Evolutionary conservation across 2,888 invertebrate genomes (phyloP).

Genomic region (Leptinotarsa rubiginosa): DNA sequence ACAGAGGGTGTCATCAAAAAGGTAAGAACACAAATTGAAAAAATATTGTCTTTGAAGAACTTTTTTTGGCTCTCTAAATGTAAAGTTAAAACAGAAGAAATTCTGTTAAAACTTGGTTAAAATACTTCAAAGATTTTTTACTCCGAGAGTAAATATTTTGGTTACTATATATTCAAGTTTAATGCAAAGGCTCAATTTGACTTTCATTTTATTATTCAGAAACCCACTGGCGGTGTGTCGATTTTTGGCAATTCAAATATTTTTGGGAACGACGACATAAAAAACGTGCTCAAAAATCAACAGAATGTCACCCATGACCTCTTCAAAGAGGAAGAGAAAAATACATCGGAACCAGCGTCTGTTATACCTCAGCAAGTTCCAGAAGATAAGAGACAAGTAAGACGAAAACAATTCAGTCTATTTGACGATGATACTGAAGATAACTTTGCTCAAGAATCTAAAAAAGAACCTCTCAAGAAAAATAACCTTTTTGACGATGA

Average conservation of each 20-base stretch:
- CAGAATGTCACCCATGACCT: constrained; percentile 36
- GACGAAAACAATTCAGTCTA: constrained; percentile 50
- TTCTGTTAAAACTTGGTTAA: too few species aligned
- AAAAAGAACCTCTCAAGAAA: constrained; percentile 32
- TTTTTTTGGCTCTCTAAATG: too few species aligned
- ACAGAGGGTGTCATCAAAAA: constrained; percentile 43
- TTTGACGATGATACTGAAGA: constrained; percentile 54
- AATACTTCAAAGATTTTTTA: too few species aligned
- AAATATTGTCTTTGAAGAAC: too few species aligned
- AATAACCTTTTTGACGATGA: constrained; percentile 56
- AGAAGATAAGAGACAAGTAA: constrained; percentile 22
- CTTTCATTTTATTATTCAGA: constrained; percentile 64
- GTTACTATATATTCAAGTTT: too few species aligned
- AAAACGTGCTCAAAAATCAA: constrained; percentile 46
- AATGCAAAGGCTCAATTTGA: too few species aligned
- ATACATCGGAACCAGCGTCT: background rate
- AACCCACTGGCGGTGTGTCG: constrained; percentile 73
- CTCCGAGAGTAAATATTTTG: too few species aligned
- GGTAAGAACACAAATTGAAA: constrained; percentile 33
- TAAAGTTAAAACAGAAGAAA: too few species aligned
- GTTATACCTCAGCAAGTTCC: constrained; percentile 5
- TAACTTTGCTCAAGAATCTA: background rate
- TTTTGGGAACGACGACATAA: constrained; percentile 46
- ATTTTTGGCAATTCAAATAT: constrained; percentile 67
- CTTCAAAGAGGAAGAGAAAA: constrained; percentile 21